Percentiles rank a stretch among this genome's conserved stretches.
phyloP scores from a whole-genome alignment of 1,140 invertebrate genomes.

The Heliconius hewitsoni region DNA sequence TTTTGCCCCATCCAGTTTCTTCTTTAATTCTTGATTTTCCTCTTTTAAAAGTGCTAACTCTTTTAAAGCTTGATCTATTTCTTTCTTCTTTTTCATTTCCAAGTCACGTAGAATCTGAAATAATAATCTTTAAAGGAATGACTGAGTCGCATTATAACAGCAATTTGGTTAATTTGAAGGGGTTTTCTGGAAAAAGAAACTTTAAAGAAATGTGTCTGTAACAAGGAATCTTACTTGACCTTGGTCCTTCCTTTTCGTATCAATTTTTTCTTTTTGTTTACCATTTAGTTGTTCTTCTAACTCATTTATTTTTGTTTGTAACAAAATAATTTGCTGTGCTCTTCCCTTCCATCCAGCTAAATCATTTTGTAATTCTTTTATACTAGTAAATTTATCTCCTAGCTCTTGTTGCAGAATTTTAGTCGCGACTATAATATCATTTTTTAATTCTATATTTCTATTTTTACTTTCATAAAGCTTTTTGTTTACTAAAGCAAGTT shows the following conservation, averaged over 20 bases:
- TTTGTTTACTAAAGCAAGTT: constrained; percentile 82
- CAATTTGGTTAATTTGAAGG: too few species aligned
- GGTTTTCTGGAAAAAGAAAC: not conserved
- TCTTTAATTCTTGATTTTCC: constrained; percentile 80
- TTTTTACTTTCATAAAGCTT: constrained; percentile 87
- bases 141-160: too few species aligned
- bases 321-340: constrained; percentile 85
- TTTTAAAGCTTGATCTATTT: constrained; percentile 78
- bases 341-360: constrained; percentile 85
- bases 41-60: constrained; percentile 76
- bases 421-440: constrained; percentile 84
- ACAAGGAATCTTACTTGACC: constrained; percentile 48
- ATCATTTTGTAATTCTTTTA: constrained; percentile 76
- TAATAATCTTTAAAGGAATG: constrained; percentile 9
- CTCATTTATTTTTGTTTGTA: constrained; percentile 85
- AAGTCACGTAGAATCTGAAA: constrained; percentile 78
- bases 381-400: constrained; percentile 83
- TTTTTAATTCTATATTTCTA: constrained; percentile 83
- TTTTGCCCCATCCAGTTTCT: constrained; percentile 82
- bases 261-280: constrained; percentile 64
- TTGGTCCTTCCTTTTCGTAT: constrained; percentile 64
- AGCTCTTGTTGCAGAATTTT: constrained; percentile 85
- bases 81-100: constrained; percentile 82
- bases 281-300: constrained; percentile 82
- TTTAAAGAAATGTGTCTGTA: not conserved